Conservation (phyloP, 2,113 vertebrate genomes). For the Thryonomys swinderianus region DNA sequence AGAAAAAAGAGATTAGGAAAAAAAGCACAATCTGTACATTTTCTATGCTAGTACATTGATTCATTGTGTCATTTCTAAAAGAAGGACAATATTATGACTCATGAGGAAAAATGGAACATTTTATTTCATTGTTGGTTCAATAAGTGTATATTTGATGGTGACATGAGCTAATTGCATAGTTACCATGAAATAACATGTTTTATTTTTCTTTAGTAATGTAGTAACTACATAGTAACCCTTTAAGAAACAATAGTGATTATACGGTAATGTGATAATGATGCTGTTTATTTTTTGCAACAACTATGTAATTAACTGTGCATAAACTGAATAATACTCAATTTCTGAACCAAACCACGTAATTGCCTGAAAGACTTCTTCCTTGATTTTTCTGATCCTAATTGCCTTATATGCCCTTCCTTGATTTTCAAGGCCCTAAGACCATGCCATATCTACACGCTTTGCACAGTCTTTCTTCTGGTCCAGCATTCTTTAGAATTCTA, state of each 20-base stretch:
- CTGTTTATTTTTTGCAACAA: constrained; percentile 61
- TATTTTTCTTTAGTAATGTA: constrained; percentile 73
- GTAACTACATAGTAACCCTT: constrained; percentile 63
- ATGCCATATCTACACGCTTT: constrained; percentile 20
- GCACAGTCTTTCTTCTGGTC: background rate
- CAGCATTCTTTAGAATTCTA: background rate
- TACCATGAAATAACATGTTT: constrained; percentile 72
- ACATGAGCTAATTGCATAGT: constrained; percentile 67
- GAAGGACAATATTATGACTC: constrained; percentile 73
- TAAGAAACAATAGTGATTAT: constrained; percentile 62
- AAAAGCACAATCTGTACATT: constrained; percentile 61
- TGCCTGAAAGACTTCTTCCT: background rate
- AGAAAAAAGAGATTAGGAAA: constrained; percentile 14
- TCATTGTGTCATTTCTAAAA: constrained; percentile 71
- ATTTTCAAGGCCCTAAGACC: background rate
- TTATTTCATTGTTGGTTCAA: constrained; percentile 66
- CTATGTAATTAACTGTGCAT: constrained; percentile 55
- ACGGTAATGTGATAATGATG: constrained; percentile 13
- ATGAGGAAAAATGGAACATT: constrained; percentile 42
- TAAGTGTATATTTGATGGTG: constrained; percentile 60
- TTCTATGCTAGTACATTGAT: constrained; percentile 58
- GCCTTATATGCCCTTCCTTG: background rate
- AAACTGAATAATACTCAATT: constrained; percentile 32
- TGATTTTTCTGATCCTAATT: background rate
- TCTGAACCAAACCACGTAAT: constrained; percentile 11